Base-by-base conservation (phyloP, 2,888 invertebrate species). In the Lydus trimaculatus region DNA sequence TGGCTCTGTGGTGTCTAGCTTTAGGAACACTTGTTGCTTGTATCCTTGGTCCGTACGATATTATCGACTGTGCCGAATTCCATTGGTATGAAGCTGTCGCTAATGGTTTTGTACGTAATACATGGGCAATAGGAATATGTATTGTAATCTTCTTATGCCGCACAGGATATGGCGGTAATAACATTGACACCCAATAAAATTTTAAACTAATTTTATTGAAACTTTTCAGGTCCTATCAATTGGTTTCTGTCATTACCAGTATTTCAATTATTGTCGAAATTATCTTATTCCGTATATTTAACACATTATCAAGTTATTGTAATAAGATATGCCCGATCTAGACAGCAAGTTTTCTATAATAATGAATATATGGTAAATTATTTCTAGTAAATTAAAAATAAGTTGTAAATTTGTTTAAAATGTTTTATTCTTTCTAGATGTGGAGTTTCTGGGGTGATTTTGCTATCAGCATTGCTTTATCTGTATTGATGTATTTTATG, bases 171-270 rank as follows among this genome's bases (percentile, higher is more conserved):
- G 67, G 67, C 11, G 67, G 67, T 63, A 63, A 17, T 33, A 7
- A 33, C 2, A n/a, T n/a, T n/a, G n/a, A n/a, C 17, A 7, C 4
- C 5, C n/a, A 15, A 25, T 15, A n/a, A n/a, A n/a, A n/a, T n/a
- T n/a, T n/a, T n/a, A n/a, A n/a, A n/a, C n/a, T n/a, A n/a, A 23
- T 43, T 36, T 11, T 5, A 13, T 43, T 43, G 43, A 43, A 3
- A 56, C 28, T 79, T 80, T 28, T 83, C n/a, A 70, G 70, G 70
- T 61, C 65, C 65, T 2, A 43, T 70, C 13, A 61, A 70, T 25
- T 36, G 56, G 58, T 70, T 70, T 58, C 25, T 70, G 6, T 67
- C 70, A 17, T 31, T 67, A n/a, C 67, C 70, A 31, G 25, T 70
- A 25, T 70, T 67, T 33, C 70, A 70, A 15, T 13, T 66, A 13